Conservation (phyloP, 2,888 invertebrate species). For the Allolobophora icterica region DNA sequence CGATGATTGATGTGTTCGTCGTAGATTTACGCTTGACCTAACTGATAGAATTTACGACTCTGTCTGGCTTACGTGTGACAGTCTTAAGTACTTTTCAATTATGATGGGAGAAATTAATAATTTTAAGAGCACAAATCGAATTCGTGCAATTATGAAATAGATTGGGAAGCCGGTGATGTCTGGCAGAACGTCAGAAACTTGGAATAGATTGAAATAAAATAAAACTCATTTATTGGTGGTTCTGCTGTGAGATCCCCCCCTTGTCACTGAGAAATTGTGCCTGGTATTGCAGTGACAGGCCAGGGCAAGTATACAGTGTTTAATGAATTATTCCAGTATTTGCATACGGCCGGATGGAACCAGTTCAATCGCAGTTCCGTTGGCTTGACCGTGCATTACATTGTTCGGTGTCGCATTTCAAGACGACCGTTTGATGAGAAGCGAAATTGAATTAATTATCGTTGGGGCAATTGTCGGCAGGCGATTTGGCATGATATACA, state of each 20-base stretch:
- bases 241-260: no score
- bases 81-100: neutral
- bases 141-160: neutral
- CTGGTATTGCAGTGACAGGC: neutral
- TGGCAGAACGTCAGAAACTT: neutral
- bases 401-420: neutral
- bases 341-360: slow-evolving; percentile 1
- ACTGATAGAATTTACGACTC: neutral
- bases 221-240: neutral
- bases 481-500: neutral
- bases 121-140: neutral
- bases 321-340: neutral
- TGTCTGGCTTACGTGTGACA: neutral
- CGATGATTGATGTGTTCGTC: neutral
- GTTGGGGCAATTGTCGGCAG: neutral
- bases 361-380: neutral
- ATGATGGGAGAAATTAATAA: neutral
- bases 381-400: neutral
- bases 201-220: neutral
- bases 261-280: neutral
- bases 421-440: neutral
- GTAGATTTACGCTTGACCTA: neutral
- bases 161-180: neutral
- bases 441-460: neutral
- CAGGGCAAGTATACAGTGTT: neutral